phyloP scores from a whole-genome alignment of 1,140 invertebrate species.

The Vollenhovia emeryi region DNA sequence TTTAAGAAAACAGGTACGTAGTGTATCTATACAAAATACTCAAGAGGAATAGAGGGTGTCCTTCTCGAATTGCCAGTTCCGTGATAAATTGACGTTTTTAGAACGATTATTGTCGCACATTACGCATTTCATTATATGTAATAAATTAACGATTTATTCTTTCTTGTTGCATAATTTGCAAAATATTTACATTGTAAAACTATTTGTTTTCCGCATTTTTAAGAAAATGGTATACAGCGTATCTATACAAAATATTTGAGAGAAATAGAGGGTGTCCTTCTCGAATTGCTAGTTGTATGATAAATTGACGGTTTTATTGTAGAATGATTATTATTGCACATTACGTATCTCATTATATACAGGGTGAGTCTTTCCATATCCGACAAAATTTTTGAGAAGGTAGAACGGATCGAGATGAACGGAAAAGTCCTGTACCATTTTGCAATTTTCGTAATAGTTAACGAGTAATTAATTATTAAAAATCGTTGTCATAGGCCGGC shows the following conservation, averaged over 20 bases:
- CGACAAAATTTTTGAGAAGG: no score
- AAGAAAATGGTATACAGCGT: neutral
- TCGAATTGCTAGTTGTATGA: neutral
- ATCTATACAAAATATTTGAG: neutral
- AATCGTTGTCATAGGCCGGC: no score
- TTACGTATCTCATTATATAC: neutral
- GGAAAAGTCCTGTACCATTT: no score
- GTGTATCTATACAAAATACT: neutral
- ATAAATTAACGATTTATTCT: neutral
- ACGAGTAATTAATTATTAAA: no score
- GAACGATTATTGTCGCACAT: neutral
- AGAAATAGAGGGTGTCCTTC: neutral
- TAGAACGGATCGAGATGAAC: no score
- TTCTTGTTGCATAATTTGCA: neutral
- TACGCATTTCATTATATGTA: neutral
- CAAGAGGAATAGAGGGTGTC: no score
- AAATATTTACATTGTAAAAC: neutral
- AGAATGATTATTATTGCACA: neutral
- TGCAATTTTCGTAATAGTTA: no score
- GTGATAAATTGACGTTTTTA: neutral
- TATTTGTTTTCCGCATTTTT: no score
- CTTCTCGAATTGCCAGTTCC: neutral
- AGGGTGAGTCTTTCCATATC: no score
- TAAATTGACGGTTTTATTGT: neutral
- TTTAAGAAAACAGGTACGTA: neutral